Evolutionary conservation across 2,888 invertebrate genomes (phyloP).

Genomic region (Tachina lurida): DNA sequence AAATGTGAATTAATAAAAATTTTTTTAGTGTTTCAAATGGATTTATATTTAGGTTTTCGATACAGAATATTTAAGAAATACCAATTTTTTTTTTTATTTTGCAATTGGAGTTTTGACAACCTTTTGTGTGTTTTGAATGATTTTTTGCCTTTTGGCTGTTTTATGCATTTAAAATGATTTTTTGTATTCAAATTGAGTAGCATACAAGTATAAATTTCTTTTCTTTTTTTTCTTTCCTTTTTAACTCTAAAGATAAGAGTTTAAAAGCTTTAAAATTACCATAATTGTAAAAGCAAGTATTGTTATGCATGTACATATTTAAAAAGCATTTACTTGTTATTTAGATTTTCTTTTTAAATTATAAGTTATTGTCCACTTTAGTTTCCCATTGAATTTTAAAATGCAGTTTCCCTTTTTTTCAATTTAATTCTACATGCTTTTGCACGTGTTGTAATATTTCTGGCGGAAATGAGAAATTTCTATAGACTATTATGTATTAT

Average conservation of each 20-base stretch:
- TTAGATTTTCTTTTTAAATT: neutral
- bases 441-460: conserved; percentile 38
- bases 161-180: too few species aligned
- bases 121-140: too few species aligned
- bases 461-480: conserved; percentile 57
- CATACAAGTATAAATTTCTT: too few species aligned
- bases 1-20: too few species aligned
- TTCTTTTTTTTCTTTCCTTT: neutral
- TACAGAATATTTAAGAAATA: too few species aligned
- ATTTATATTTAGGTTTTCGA: too few species aligned
- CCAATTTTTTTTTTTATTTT: too few species aligned
- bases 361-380: neutral
- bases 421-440: conserved; percentile 1
- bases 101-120: too few species aligned
- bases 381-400: neutral
- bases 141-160: too few species aligned
- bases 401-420: neutral
- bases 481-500: conserved; percentile 11
- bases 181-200: too few species aligned
- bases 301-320: too few species aligned
- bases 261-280: conserved; percentile 1
- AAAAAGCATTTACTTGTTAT: neutral
- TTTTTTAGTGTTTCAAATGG: too few species aligned
- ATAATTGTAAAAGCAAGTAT: neutral
- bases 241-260: neutral